Percentiles rank a stretch among this genome's conserved stretches.
Evolutionary conservation across 2,888 invertebrate genomes (phyloP).

Genomic region (Mactromeris polynyma): DNA sequence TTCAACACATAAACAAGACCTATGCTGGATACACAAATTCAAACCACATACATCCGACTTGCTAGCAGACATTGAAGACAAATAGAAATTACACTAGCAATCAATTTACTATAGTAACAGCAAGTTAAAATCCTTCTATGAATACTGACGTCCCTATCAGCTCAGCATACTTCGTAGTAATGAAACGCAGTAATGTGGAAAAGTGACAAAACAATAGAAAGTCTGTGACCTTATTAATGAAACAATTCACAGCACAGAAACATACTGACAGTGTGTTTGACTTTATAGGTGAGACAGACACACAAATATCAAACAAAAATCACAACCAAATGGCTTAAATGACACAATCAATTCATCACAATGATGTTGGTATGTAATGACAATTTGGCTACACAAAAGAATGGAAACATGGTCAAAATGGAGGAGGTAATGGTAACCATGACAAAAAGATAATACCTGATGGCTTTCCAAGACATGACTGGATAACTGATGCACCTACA

Average conservation of each 20-base stretch:
- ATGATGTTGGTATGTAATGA: background rate
- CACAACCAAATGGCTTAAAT: background rate
- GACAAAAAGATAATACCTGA: constrained; percentile 64
- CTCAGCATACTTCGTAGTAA: too few species aligned
- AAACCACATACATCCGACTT: too few species aligned
- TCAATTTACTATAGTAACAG: too few species aligned
- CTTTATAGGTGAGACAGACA: background rate
- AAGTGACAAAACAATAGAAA: background rate
- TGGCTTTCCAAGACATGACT: constrained; percentile 65
- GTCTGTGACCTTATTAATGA: background rate
- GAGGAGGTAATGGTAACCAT: too few species aligned
- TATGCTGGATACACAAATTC: too few species aligned
- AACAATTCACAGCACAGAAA: background rate
- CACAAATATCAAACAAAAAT: background rate
- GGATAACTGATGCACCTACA: constrained; percentile 7
- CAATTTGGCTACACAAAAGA: background rate
- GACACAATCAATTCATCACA: background rate
- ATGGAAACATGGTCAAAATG: too few species aligned
- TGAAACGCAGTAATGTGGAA: background rate
- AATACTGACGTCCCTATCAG: too few species aligned
- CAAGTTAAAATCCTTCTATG: too few species aligned
- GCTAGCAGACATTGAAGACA: too few species aligned
- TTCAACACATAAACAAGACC: too few species aligned
- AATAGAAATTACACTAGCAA: too few species aligned
- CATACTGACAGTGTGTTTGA: background rate